Base-by-base conservation (phyloP, 1,140 invertebrate species). In the Apolygus lucorum region DNA sequence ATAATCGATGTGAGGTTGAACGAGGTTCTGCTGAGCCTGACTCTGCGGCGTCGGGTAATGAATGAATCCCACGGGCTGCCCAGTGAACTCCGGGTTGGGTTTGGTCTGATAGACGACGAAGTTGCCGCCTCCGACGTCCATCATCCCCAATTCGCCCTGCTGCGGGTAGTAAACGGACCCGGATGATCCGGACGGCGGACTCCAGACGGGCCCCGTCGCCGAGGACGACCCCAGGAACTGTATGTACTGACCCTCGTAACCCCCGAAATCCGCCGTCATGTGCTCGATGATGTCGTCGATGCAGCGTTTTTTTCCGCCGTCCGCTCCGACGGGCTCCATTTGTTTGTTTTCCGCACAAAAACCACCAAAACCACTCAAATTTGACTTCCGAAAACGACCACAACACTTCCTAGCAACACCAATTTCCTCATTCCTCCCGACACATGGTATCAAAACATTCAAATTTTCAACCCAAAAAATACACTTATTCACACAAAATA, bases 271-370 rank as follows among this genome's bases (percentile, higher is more conserved):
- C 28, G 84, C 81, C 24, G 84, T 84, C 81, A 86, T 84, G 67
- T 84, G 81, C 70, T 84, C 82, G 26, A 86, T 85, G 67, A 86
- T 85, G 76, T 86, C 83, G 74, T 86, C 84, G 72, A 86, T 78
- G 17, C 83, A 78, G 63, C 75, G 70, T 79, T 81, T 70, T 75
- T 76, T 25, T 63, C 49, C 22, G 69, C 24, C 63, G 65, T 63
- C 52, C 34, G 34, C 17, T 42, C 34, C 34, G 17, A 4, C 4
- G 34, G 4, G 34, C 17, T 42, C 17, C 17, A 17, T 42, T 17
- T 17, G 34, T 42, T 42, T 17, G 4, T 42, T 42, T 8, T 42
- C 34, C 4, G 17, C 4, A 42, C 34, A 17, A 17, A 4, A 42
- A 42, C 4, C 34, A 42, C 34, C n/a, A n/a, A n/a, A n/a, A n/a